Evolutionary conservation across 1,140 invertebrate genomes (phyloP).

Genomic region (Akabosia matsudoensis): DNA sequence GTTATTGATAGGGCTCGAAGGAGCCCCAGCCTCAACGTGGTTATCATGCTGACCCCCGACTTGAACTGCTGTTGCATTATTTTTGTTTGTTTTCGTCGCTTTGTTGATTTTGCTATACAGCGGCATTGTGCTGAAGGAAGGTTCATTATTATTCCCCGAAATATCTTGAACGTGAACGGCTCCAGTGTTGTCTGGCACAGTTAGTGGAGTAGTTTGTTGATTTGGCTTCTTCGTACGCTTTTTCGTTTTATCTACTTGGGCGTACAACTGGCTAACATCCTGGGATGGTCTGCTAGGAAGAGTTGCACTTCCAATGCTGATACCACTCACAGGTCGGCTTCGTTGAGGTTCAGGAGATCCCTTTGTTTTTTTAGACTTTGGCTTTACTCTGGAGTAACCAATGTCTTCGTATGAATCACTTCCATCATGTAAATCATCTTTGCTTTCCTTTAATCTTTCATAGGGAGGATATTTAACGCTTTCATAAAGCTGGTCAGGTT

Average conservation of each 20-base stretch:
- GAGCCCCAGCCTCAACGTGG: not conserved
- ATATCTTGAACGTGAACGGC: too few species aligned
- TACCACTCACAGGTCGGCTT: not conserved
- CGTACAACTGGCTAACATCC: constrained; percentile 37
- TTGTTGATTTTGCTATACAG: constrained; percentile 15
- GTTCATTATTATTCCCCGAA: constrained; percentile 9
- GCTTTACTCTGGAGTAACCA: constrained; percentile 36
- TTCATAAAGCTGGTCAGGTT: constrained; percentile 38
- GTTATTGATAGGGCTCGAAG: not conserved
- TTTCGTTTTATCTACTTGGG: constrained; percentile 41
- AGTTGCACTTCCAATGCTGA: not conserved
- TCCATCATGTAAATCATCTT: constrained; percentile 31
- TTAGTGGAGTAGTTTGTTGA: not conserved
- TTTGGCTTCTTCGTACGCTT: constrained; percentile 35
- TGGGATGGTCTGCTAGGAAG: not conserved
- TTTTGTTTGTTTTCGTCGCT: not conserved
- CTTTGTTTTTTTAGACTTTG: constrained; percentile 5
- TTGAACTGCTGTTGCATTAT: not conserved
- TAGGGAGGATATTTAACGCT: constrained; percentile 45
- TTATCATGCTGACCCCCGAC: not conserved
- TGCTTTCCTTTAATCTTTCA: constrained; percentile 43
- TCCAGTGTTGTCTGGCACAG: not conserved
- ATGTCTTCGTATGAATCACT: constrained; percentile 43
- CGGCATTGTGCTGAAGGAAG: not conserved
- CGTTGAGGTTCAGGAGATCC: not conserved